A percentile compares a stretch with the other conserved stretches of the same genome.
phyloP scores from a whole-genome alignment of 2,113 vertebrate species.

The Pholis gunnellus region DNA sequence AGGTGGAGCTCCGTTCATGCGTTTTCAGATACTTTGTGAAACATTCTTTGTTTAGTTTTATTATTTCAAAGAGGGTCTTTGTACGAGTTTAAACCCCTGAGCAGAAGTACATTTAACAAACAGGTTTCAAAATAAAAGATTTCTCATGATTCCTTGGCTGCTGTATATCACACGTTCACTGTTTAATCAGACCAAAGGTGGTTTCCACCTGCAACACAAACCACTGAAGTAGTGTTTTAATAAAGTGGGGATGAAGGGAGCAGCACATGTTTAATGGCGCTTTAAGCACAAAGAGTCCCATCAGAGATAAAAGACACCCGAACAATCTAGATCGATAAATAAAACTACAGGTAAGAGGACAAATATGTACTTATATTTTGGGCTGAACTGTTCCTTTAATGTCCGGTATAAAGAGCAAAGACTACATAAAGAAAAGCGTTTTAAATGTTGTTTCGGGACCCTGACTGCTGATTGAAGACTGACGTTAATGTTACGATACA shows the following conservation, averaged over 20 bases:
- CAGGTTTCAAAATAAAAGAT: not conserved
- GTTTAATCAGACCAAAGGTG: conserved; percentile 19
- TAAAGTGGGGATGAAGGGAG: not conserved
- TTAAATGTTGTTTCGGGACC: too few species aligned
- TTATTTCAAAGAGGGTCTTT: conserved; percentile 44
- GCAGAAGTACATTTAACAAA: conserved; percentile 73
- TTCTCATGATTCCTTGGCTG: not conserved
- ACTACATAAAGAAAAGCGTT: not conserved
- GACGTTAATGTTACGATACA: not conserved
- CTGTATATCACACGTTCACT: not conserved
- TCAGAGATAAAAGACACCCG: not conserved
- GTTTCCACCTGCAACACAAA: conserved; percentile 1
- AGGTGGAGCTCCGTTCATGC: conserved; percentile 50
- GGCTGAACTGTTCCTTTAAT: not conserved
- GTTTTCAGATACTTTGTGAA: conserved; percentile 28
- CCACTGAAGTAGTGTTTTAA: not conserved
- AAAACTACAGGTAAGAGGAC: not conserved
- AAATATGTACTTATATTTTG: too few species aligned
- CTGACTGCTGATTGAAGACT: not conserved
- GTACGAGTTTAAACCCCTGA: conserved; percentile 83
- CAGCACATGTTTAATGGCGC: not conserved
- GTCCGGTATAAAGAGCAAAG: not conserved
- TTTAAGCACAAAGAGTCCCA: not conserved
- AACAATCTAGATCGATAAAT: not conserved
- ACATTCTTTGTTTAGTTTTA: conserved; percentile 11